A percentile compares a stretch with the other conserved stretches of the same genome.
phyloP scores from a whole-genome alignment of 2,113 vertebrate species.

The Zootoca vivipara region DNA sequence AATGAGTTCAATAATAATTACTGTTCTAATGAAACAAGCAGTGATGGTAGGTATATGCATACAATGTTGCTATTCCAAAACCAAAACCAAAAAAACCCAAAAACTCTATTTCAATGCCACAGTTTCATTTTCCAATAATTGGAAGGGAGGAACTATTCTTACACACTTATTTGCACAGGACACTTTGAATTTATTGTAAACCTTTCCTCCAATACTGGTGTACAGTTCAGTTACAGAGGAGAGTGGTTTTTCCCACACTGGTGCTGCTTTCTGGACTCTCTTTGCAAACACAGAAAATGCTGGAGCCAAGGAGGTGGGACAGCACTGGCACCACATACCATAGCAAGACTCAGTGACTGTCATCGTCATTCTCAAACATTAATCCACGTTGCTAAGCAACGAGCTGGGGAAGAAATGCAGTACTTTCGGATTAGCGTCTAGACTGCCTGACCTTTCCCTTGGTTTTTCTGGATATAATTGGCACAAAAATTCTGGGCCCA shows the following conservation, averaged over 20 bases:
- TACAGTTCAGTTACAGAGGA: not conserved
- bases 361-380: not conserved
- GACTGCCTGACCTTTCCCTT: conserved; percentile 66
- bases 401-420: conserved; percentile 14
- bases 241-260: not conserved
- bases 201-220: not conserved
- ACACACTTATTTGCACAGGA: not conserved
- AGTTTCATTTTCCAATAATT: not conserved
- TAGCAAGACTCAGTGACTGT: not conserved
- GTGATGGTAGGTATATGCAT: not conserved
- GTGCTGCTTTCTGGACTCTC: not conserved
- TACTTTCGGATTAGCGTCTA: conserved; percentile 58
- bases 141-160: not conserved
- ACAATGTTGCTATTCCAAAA: not conserved
- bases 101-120: not conserved
- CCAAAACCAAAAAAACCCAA: not conserved
- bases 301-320: not conserved
- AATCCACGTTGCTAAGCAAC: conserved; percentile 68
- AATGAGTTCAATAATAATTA: no score
- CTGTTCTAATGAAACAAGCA: no score
- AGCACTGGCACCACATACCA: not conserved
- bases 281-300: not conserved
- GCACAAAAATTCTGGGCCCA: not conserved
- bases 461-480: conserved; percentile 23
- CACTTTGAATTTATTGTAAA: not conserved